A percentile compares a stretch with the other conserved stretches of the same genome.
These are phyloP conservation scores for Catharus minimus DNA, from an alignment of 2,113 vertebrate species.

Conservation along the genomic window DNA sequence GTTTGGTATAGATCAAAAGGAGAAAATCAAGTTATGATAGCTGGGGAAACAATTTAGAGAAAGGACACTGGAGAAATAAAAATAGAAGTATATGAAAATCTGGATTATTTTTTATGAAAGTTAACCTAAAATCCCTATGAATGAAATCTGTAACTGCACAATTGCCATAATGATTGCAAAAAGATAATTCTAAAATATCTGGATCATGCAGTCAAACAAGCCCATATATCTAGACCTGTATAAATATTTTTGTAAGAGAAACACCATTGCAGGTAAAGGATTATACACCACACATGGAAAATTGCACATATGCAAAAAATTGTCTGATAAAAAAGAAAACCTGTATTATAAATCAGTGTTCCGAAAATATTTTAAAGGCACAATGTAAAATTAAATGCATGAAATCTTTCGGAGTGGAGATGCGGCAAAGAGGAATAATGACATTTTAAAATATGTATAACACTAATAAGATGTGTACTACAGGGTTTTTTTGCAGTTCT, in stretches of 20 bases:
- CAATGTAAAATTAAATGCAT: neutral
- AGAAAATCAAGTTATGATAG: neutral
- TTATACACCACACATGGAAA: neutral
- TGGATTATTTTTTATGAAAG: neutral
- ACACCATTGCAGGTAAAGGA: neutral
- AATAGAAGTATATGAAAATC: neutral
- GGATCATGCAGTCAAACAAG: neutral
- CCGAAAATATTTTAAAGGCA: neutral
- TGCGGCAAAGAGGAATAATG: neutral
- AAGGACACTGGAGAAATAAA: neutral
- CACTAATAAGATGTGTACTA: neutral
- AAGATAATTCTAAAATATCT: neutral
- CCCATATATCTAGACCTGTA: neutral
- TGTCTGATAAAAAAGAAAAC: neutral
- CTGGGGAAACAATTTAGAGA: neutral
- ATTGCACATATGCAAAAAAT: neutral
- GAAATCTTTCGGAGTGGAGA: neutral
- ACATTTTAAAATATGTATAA: neutral
- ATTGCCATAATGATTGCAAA: neutral
- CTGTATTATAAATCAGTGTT: neutral
- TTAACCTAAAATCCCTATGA: neutral
- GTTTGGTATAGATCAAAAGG: neutral
- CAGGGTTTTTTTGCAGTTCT: neutral
- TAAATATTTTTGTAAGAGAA: neutral
- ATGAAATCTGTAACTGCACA: neutral